Percentiles rank a stretch among this genome's conserved stretches.
These are phyloP conservation scores for Danio albolineatus DNA, from an alignment of 2,797 vertebrate species.

Conservation along the genomic window DNA sequence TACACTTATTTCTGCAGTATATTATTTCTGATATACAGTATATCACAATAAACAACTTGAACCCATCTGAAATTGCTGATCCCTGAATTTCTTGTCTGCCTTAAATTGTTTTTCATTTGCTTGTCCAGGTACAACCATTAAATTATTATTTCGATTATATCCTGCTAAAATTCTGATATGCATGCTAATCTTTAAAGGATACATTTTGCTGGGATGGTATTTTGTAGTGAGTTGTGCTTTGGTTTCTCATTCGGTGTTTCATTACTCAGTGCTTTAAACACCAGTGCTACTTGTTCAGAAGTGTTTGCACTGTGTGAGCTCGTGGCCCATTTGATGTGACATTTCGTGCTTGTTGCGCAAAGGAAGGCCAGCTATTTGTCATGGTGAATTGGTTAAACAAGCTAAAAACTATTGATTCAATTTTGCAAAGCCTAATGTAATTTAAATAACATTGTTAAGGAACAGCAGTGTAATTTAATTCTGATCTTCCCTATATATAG, in stretches of 20 bases:
- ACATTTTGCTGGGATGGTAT: constrained; percentile 2
- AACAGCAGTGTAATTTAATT: constrained; percentile 58
- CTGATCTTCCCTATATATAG: constrained; percentile 59
- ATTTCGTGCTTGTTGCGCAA: constrained; percentile 49
- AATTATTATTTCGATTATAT: constrained; percentile 10
- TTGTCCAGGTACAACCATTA: constrained; percentile 1
- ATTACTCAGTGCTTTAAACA: neutral
- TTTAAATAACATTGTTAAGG: constrained; percentile 65
- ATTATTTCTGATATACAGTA: too few species aligned
- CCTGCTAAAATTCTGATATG: constrained; percentile 13
- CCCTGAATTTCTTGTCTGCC: neutral
- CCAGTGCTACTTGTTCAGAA: constrained; percentile 8
- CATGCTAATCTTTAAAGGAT: neutral
- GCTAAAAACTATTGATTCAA: constrained; percentile 64
- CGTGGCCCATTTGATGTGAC: constrained; percentile 43
- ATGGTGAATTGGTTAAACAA: constrained; percentile 61
- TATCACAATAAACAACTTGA: neutral
- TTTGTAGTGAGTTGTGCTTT: constrained; percentile 3
- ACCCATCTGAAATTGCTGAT: constrained; percentile 21
- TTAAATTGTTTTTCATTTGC: constrained; percentile 17
- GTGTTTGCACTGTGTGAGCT: constrained; percentile 27
- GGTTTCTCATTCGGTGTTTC: constrained; percentile 23
- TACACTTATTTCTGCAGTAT: too few species aligned
- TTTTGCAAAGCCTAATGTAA: constrained; percentile 63
- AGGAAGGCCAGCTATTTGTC: constrained; percentile 54